Percentiles rank a stretch among this genome's conserved stretches.
These are phyloP conservation scores for Drosophila kokeensis DNA, from an alignment of 2,888 invertebrate genomes.

Conservation along the genomic window DNA sequence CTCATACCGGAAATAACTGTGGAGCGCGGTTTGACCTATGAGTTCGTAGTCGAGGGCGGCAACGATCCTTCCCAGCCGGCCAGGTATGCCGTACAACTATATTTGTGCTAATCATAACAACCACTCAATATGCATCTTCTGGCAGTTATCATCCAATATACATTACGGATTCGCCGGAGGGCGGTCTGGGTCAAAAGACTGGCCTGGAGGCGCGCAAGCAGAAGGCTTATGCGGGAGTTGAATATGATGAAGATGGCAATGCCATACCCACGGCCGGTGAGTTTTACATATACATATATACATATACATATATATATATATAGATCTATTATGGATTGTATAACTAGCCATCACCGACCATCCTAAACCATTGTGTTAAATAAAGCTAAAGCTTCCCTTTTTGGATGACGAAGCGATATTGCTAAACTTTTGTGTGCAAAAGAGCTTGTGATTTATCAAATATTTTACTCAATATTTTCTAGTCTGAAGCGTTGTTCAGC, in stretches of 20 bases:
- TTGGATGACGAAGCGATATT: neutral
- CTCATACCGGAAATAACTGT: conserved; percentile 95
- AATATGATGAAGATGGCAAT: conserved; percentile 90
- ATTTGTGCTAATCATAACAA: neutral
- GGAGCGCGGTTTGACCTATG: conserved; percentile 94
- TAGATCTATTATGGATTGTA: neutral
- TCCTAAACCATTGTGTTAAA: neutral
- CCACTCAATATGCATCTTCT: neutral
- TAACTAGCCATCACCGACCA: too few species aligned
- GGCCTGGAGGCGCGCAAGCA: conserved; percentile 90
- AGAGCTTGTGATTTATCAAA: too few species aligned
- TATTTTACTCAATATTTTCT: too few species aligned
- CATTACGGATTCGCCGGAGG: conserved; percentile 94
- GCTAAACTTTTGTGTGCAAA: neutral
- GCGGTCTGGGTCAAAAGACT: conserved; percentile 93
- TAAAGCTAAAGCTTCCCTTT: neutral
- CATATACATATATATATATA: neutral
- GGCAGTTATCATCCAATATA: conserved; percentile 94
- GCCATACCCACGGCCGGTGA: conserved; percentile 92
- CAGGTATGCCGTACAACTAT: conserved; percentile 85
- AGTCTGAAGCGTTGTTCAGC: neutral
- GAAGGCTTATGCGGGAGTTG: conserved; percentile 92
- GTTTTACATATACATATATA: conserved; percentile 15
- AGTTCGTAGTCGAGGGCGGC: conserved; percentile 94
- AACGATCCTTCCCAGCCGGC: conserved; percentile 92